Evolutionary conservation across 1,140 invertebrate species (phyloP), one percentile per base, ranked within the genome.

Genomic region (Euura saliciscinereae): DNA sequence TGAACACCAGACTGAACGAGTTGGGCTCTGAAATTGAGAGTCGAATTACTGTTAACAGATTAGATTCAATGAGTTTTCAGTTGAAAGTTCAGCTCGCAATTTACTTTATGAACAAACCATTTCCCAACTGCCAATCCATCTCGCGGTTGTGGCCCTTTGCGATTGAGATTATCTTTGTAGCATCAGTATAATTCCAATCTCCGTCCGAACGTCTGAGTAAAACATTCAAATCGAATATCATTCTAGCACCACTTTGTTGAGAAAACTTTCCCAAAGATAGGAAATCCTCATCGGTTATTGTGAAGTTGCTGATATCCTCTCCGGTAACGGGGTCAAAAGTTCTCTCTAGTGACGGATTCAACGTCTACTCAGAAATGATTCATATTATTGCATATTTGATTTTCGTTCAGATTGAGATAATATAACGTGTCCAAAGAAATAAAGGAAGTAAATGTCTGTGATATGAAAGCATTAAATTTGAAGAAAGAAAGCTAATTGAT

Each of bases 61-160:
- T 28, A 28, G 28, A 28, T 28, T 28, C 28, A 28, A 28, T 28
- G 0, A 1, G 28, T 28, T 28, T 28, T 28, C 28, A 28, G 28
- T 28, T 28, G 28, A 28, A 28, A 28, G 28, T 28, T 28, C 0
- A 28, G 28, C 28, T 42, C 6, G 5, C 59, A 11, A 43, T n/a
- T 73, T 43, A 66, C 4, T 51, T n/a, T 11, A 28, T 7, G 51
- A 71, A 10, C 44, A 78, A 85, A 91, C 91, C 93, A 89, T 95
- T 94, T 75, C 93, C 93, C 51, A 94, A 85, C 82, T 94, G 92
- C 91, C 92, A 94, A 76, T 92, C 90, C 2, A 92, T 76, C 70
- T 88, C 78, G 78, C 88, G 85, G 43, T 77, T 83, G 66, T 90
- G 86, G 42, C 85, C 78, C 73, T 85, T 88, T 10, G 91, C 90